A percentile compares a stretch with the other conserved stretches of the same genome.
Conservation (phyloP, 2,888 invertebrate species). For the Willowsia nigromaculata region DNA sequence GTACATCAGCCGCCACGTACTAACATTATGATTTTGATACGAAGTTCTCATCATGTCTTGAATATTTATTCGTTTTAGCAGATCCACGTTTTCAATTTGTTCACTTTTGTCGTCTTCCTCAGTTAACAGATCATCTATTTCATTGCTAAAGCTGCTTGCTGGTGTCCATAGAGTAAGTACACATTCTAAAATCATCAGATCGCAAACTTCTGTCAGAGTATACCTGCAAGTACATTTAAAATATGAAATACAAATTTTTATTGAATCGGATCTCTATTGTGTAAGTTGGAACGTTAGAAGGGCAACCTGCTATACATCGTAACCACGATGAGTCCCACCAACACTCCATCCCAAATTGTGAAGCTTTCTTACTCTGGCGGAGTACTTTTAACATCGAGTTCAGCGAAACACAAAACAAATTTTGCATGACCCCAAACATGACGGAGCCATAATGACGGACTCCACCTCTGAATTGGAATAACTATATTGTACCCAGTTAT, state of each 20-base stretch:
- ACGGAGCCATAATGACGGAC: conserved; percentile 23
- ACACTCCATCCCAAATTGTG: not conserved
- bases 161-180: conserved; percentile 25
- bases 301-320: not conserved
- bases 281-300: not conserved
- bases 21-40: too few relatives aligned
- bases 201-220: not conserved
- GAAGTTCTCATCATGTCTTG: not conserved
- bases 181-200: not conserved
- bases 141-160: not conserved
- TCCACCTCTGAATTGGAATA: conserved; percentile 17
- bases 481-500: not conserved
- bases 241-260: too few relatives aligned
- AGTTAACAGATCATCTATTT: not conserved
- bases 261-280: too few relatives aligned
- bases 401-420: not conserved
- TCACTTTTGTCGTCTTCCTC: not conserved
- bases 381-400: not conserved
- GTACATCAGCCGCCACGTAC: conserved; percentile 19
- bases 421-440: not conserved
- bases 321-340: not conserved
- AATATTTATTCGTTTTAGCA: not conserved
- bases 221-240: not conserved
- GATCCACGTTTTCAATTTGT: not conserved
- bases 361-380: not conserved